These are phyloP conservation scores for Sitodiplosis mosellana DNA, from an alignment of 1,140 invertebrate genomes.

Conservation along the genomic window DNA sequence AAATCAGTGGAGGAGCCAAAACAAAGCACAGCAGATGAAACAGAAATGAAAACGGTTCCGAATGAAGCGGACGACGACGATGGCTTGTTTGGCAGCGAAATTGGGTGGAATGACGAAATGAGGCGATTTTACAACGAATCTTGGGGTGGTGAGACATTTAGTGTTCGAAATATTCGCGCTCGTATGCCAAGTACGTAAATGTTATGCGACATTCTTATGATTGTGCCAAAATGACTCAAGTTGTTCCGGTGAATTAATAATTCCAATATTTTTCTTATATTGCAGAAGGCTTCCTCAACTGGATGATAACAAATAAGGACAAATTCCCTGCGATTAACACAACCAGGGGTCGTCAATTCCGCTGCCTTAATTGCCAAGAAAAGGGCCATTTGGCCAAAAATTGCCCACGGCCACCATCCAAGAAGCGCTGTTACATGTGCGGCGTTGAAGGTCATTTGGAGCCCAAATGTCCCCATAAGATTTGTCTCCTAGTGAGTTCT, in stretches of 20 bases:
- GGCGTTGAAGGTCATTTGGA: constrained; percentile 37
- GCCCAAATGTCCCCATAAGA: constrained; percentile 37
- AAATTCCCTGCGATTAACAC: neutral
- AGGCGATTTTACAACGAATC: constrained; percentile 39
- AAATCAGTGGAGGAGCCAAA: neutral
- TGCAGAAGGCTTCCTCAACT: neutral
- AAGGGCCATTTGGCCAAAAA: constrained; percentile 32
- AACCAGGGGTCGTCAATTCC: neutral
- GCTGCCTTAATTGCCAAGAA: constrained; percentile 33
- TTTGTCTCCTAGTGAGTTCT: constrained; percentile 41
- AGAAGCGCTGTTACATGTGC: constrained; percentile 37
- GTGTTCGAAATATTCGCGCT: constrained; percentile 28
- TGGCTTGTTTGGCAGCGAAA: constrained; percentile 1
- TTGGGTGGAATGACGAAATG: constrained; percentile 29
- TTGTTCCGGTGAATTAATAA: no score
- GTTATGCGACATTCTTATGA: constrained; percentile 11
- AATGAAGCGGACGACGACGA: neutral
- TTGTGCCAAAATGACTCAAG: no score
- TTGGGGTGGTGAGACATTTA: constrained; percentile 37
- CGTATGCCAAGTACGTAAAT: constrained; percentile 35
- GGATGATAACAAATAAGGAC: neutral
- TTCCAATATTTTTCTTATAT: no score
- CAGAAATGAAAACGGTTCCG: neutral
- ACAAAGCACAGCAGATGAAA: neutral
- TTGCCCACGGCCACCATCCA: constrained; percentile 26